Evolutionary conservation across 2,888 invertebrate genomes (phyloP).

Genomic region (Orthosia gracilis): DNA sequence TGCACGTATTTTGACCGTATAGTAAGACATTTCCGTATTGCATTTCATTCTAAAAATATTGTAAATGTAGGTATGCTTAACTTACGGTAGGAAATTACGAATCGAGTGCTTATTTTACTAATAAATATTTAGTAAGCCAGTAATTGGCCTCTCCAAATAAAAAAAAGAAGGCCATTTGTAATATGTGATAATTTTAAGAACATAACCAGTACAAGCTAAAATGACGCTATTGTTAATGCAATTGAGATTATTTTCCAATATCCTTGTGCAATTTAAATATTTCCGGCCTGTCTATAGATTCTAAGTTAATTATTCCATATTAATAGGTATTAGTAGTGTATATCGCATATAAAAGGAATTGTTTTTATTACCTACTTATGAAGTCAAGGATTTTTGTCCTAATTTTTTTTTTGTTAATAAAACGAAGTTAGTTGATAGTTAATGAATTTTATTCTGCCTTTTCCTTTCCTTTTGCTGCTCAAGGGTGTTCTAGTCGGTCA

Average conservation of each 20-base stretch:
- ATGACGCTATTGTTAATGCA: constrained; percentile 55
- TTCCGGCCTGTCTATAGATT: constrained; percentile 48
- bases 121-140: constrained; percentile 35
- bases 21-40: background rate
- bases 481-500: too few species aligned
- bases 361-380: constrained; percentile 55
- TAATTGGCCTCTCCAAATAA: constrained; percentile 44
- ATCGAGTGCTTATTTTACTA: constrained; percentile 33
- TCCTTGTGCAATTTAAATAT: constrained; percentile 44
- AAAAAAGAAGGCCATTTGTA: constrained; percentile 66
- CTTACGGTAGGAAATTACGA: constrained; percentile 20
- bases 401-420: constrained; percentile 59
- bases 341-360: constrained; percentile 51
- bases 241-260: constrained; percentile 61
- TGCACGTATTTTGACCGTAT: background rate
- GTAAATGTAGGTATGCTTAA: constrained; percentile 39
- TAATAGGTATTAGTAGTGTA: constrained; percentile 25
- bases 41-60: constrained; percentile 36
- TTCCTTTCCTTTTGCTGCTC: background rate
- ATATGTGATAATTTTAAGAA: constrained; percentile 73
- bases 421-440: constrained; percentile 41
- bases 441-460: constrained; percentile 8
- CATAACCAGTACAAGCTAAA: constrained; percentile 56
- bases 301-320: constrained; percentile 39
- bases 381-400: constrained; percentile 64